Evolutionary conservation across 2,113 vertebrate genomes (phyloP).

Genomic region (Rafetus swinhoei): DNA sequence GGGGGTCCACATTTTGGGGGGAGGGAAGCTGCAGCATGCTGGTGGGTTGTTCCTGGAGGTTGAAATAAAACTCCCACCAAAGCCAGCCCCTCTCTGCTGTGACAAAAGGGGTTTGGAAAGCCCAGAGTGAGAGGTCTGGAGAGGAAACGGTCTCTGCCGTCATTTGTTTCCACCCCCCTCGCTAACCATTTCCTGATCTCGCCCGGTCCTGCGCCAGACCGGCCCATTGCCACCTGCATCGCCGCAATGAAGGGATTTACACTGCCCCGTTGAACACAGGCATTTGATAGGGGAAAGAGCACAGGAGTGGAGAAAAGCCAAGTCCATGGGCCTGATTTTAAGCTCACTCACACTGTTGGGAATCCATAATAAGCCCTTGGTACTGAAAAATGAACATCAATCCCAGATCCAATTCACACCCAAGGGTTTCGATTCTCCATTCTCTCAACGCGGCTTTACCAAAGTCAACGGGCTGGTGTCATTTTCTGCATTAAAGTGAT

Average conservation of each 20-base stretch:
- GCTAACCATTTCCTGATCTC: background rate
- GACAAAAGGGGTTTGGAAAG: background rate
- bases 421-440: background rate
- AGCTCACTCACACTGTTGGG: background rate
- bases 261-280: background rate
- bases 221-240: background rate
- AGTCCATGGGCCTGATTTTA: background rate
- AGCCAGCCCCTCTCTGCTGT: background rate
- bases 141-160: background rate
- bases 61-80: background rate
- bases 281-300: background rate
- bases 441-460: background rate
- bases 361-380: background rate
- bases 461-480: background rate
- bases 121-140: background rate
- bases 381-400: background rate
- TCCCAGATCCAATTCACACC: background rate
- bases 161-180: background rate
- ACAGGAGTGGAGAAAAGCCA: background rate
- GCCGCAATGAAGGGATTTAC: background rate
- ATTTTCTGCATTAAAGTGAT: slow-evolving; percentile 14
- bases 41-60: background rate
- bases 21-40: background rate
- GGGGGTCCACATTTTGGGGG: background rate
- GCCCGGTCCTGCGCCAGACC: background rate